Percentiles rank a stretch among this genome's conserved stretches.
phyloP scores from a whole-genome alignment of 2,113 vertebrate species.

The Podiceps cristatus region DNA sequence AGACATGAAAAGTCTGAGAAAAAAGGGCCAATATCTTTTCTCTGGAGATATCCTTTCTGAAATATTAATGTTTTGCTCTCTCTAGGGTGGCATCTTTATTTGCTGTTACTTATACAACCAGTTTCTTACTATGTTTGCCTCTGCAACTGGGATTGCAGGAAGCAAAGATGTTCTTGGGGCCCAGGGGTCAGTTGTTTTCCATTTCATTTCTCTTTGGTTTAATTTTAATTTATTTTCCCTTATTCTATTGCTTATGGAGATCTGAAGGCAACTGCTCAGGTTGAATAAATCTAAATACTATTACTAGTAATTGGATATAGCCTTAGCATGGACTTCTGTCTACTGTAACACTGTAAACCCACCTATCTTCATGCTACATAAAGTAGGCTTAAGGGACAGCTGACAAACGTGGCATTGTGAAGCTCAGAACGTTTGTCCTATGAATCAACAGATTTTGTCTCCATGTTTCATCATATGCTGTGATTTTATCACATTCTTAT shows the following conservation, averaged over 20 bases:
- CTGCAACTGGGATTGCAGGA: background rate
- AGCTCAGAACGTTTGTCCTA: background rate
- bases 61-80: conserved; percentile 44
- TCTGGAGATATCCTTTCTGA: conserved; percentile 14
- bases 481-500: background rate
- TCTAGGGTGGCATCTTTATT: conserved; percentile 35
- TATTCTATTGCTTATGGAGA: background rate
- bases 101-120: conserved; percentile 1
- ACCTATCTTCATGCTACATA: background rate
- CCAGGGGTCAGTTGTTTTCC: conserved; percentile 37
- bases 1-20: background rate
- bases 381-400: background rate
- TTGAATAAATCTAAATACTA: conserved; percentile 72
- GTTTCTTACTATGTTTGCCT: background rate
- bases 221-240: conserved; percentile 71
- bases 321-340: background rate
- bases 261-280: background rate
- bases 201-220: conserved; percentile 51
- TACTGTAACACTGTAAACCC: background rate
- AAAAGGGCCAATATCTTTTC: background rate
- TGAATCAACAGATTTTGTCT: conserved; percentile 25
- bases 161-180: conserved; percentile 28
- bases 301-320: background rate
- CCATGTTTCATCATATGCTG: conserved; percentile 8
- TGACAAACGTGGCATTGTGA: background rate